Conservation (phyloP, 2,888 invertebrate species). For the Aspidapion aeneum region DNA sequence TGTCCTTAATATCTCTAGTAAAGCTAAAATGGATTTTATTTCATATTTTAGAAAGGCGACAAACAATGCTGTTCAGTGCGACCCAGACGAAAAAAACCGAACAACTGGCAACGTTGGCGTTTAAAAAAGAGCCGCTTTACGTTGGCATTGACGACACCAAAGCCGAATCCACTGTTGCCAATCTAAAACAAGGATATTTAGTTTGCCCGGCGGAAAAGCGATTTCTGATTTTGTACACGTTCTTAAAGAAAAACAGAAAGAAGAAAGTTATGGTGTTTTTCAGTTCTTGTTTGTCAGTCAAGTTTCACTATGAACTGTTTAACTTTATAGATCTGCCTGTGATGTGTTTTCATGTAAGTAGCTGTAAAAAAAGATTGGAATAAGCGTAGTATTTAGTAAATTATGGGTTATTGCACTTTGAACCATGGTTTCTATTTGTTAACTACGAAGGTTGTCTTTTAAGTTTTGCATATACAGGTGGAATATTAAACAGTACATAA, state of each 20-base stretch:
- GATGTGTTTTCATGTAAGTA: slow-evolving; percentile 90
- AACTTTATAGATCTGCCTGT: slow-evolving; percentile 97
- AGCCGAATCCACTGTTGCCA: slow-evolving; percentile 77
- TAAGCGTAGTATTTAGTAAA: no score
- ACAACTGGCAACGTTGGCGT: slow-evolving; percentile 78
- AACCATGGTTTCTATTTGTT: no score
- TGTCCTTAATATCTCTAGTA: no score
- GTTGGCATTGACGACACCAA: slow-evolving; percentile 91
- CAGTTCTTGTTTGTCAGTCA: slow-evolving; percentile 95
- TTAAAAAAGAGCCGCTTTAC: slow-evolving; percentile 91
- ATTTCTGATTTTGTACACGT: slow-evolving; percentile 90
- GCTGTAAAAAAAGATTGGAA: no score
- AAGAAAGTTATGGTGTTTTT: slow-evolving; percentile 98
- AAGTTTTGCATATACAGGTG: no score
- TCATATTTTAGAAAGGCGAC: slow-evolving; percentile 80
- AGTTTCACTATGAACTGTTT: slow-evolving; percentile 91
- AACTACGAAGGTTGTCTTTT: no score
- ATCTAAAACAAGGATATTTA: slow-evolving; percentile 61
- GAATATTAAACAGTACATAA: no score
- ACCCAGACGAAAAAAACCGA: slow-evolving; percentile 92
- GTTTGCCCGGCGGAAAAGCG: slow-evolving; percentile 94
- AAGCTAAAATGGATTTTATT: no score
- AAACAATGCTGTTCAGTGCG: slow-evolving; percentile 97
- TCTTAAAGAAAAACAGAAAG: slow-evolving; percentile 91
- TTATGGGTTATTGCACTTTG: no score